A percentile compares a stretch with the other conserved stretches of the same genome.
Conservation (phyloP, 2,113 vertebrate species). For the sheep (Ovis aries) region DNA sequence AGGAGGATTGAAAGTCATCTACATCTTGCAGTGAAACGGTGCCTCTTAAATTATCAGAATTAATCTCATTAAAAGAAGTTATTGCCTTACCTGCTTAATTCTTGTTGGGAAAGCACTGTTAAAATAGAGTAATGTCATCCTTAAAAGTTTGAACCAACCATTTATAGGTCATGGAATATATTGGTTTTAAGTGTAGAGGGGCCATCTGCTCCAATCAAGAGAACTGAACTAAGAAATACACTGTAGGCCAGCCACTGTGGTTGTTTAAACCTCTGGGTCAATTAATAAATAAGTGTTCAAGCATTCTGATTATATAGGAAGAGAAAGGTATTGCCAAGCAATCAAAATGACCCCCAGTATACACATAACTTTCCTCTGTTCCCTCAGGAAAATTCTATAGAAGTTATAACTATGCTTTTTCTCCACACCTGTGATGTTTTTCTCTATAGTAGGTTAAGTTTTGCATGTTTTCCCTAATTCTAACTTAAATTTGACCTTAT, state of each 20-base stretch:
- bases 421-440: background rate
- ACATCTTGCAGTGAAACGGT: background rate
- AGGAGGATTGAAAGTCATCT: constrained; percentile 39
- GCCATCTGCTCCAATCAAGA: background rate
- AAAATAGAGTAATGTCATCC: background rate
- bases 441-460: background rate
- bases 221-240: background rate
- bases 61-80: constrained; percentile 16
- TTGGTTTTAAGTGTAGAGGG: background rate
- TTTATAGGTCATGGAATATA: background rate
- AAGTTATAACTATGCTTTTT: background rate
- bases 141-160: background rate
- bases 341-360: background rate
- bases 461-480: background rate
- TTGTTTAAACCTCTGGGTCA: background rate
- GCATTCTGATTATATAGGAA: background rate
- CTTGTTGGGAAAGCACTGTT: background rate
- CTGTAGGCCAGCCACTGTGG: background rate
- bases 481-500: background rate
- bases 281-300: background rate
- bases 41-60: background rate
- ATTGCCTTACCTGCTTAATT: background rate
- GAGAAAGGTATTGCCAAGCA: background rate
- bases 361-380: background rate
- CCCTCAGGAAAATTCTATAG: background rate